Evolutionary conservation across 1,140 invertebrate genomes (phyloP), one percentile per base, ranked within the genome.

Genomic region (Trachymyrmex cornetzi): DNA sequence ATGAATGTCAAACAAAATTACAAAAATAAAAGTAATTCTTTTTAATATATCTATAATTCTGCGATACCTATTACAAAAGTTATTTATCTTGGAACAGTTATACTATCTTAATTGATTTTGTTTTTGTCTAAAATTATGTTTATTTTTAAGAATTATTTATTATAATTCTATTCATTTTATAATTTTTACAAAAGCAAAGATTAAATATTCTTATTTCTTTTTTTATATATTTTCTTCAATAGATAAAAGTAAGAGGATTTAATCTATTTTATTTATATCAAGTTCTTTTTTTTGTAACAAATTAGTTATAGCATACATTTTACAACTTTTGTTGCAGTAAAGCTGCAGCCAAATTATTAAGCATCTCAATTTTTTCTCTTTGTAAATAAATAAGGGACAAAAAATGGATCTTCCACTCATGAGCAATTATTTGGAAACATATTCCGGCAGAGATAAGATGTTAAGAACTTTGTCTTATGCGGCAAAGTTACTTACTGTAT

Each of bases 401-500:
- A 14, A 79, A 14, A 81, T 81, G 77, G 30, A 55, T 81, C n/a
- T 80, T 6, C 11, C 14, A 19, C n/a, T 57, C 24, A 7, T 71
- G 22, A 55, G 4, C n/a, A 92, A 95, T 53, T 95, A 94, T 91
- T 90, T 96, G 71, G 94, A 96, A 7, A 95, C 93, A 9, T 96
- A 96, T 86, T 92, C 94, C 87, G 96, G 96, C 9, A 93, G 96
- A 48, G 96, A 97, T 89, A 96, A 96, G 90, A 93, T 97, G 22
- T 95, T 98, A 59, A 96, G 97, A 91, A 96, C 96, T 53, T 93
- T 97, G 38, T 97, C 97, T 69, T 98, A 98, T 91, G 95, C 95
- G 38, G 95, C 96, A 38, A 97, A 97, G 91, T 94, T 97, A 53
- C 94, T 95, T 44, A 96, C 96, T 14, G 96, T 96, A 48, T 91